phyloP scores from a whole-genome alignment of 2,113 vertebrate species.

The Aegithalos caudatus region DNA sequence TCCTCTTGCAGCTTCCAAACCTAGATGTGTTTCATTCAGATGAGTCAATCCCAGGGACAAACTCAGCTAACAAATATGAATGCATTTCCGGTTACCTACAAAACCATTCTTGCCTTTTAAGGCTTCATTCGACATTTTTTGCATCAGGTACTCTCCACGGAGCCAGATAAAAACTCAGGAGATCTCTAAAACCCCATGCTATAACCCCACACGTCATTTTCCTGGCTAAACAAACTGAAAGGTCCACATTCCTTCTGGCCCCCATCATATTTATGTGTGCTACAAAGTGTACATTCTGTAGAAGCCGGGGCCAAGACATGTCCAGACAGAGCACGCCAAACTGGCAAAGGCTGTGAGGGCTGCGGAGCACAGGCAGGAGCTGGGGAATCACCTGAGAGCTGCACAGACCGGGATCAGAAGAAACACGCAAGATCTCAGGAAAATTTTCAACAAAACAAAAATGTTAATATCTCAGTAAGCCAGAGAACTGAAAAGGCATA shows the following conservation, averaged over 20 bases:
- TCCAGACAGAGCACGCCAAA: fast-evolving
- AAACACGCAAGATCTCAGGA: not conserved
- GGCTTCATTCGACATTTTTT: not conserved
- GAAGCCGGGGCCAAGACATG: not conserved
- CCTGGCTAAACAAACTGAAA: not conserved
- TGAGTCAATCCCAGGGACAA: fast-evolving
- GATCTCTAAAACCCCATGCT: not conserved
- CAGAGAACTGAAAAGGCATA: not conserved
- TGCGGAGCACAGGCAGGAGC: fast-evolving
- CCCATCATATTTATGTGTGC: not conserved
- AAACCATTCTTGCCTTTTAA: not conserved
- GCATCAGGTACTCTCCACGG: not conserved
- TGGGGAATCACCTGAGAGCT: not conserved
- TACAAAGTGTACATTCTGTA: not conserved
- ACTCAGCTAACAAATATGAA: not conserved
- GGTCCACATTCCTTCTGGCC: not conserved
- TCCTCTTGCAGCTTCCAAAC: not conserved
- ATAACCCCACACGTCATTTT: not conserved
- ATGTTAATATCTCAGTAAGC: not conserved
- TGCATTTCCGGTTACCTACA: not conserved
- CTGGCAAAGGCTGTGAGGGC: not conserved
- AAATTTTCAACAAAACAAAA: not conserved
- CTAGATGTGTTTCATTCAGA: not conserved
- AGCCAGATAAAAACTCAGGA: not conserved
- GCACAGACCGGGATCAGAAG: not conserved